Conservation (phyloP, 1,140 invertebrate species). For the Zeugodacus cucurbitae region DNA sequence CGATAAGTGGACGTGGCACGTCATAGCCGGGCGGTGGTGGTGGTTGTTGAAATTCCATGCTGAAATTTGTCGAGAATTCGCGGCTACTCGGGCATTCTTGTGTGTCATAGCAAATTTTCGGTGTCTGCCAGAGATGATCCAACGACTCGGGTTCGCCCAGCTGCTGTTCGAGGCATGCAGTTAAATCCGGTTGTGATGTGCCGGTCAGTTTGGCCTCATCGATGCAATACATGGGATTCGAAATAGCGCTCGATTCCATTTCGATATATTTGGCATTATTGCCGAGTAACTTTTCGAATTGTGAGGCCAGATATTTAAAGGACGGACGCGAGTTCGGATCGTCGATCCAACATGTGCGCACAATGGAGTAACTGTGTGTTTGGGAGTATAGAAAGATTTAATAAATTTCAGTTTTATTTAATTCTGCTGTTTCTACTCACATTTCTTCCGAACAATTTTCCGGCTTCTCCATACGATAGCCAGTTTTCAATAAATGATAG, state of each 20-base stretch:
- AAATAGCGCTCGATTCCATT: constrained; percentile 60
- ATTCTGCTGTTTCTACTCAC: constrained; percentile 68
- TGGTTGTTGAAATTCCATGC: constrained; percentile 46
- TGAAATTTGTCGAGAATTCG: constrained; percentile 48
- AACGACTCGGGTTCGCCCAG: constrained; percentile 57
- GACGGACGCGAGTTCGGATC: constrained; percentile 79
- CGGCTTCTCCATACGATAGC: constrained; percentile 86
- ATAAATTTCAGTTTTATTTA: constrained; percentile 18
- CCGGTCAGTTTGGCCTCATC: constrained; percentile 50
- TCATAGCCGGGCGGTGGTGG: constrained; percentile 55
- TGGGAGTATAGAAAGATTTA: constrained; percentile 42
- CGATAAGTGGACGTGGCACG: constrained; percentile 59
- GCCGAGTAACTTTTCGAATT: constrained; percentile 76
- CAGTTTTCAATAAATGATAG: constrained; percentile 79
- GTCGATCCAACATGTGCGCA: constrained; percentile 84
- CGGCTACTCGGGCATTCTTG: constrained; percentile 55
- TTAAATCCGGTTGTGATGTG: background rate
- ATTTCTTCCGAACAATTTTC: constrained; percentile 83
- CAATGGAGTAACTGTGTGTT: constrained; percentile 77
- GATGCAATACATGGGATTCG: constrained; percentile 62
- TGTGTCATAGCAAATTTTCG: constrained; percentile 57
- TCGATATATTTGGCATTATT: constrained; percentile 80
- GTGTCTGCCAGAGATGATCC: constrained; percentile 60
- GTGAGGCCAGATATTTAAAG: constrained; percentile 75
- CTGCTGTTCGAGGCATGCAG: constrained; percentile 38